These are phyloP conservation scores for Dastarcus helophoroides DNA, from an alignment of 2,888 invertebrate genomes.

Conservation along the genomic window DNA sequence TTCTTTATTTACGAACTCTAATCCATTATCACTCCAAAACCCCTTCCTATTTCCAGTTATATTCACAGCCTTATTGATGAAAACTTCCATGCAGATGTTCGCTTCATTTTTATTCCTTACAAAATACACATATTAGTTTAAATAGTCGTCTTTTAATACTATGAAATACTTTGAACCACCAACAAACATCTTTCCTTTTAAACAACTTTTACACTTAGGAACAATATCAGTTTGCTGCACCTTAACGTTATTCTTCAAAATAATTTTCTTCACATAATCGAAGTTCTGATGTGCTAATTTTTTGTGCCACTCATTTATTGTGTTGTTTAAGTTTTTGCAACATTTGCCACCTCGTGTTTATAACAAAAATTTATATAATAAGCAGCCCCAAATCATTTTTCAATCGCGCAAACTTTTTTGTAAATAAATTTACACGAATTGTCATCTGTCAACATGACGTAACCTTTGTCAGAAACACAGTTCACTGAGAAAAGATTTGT, in stretches of 20 bases:
- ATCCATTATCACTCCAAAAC: slow-evolving; percentile 23
- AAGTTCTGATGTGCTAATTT: slow-evolving; percentile 21
- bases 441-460: slow-evolving; percentile 3
- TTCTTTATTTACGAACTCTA: slow-evolving; percentile 21
- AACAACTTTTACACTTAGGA: slow-evolving; percentile 1
- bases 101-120: slow-evolving; percentile 18
- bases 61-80: slow-evolving; percentile 19
- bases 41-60: slow-evolving; percentile 17
- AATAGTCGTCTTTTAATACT: slow-evolving; percentile 18
- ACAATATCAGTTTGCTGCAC: slow-evolving; percentile 6
- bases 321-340: too few relatives aligned
- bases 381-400: neutral
- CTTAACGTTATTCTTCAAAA: slow-evolving; percentile 2
- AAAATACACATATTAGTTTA: slow-evolving; percentile 14
- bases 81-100: slow-evolving; percentile 13
- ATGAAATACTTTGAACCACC: slow-evolving; percentile 13
- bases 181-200: slow-evolving; percentile 6
- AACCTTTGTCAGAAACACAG: slow-evolving; percentile 3
- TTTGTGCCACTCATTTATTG: slow-evolving; percentile 16
- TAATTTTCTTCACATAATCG: slow-evolving; percentile 12
- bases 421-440: slow-evolving; percentile 4
- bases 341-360: too few relatives aligned
- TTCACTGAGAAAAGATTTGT: slow-evolving; percentile 2
- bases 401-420: slow-evolving; percentile 6
- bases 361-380: too few relatives aligned